Percentiles rank a stretch among this genome's conserved stretches.
phyloP scores from a whole-genome alignment of 1,140 invertebrate genomes.

The Drosophila lacteicornis region DNA sequence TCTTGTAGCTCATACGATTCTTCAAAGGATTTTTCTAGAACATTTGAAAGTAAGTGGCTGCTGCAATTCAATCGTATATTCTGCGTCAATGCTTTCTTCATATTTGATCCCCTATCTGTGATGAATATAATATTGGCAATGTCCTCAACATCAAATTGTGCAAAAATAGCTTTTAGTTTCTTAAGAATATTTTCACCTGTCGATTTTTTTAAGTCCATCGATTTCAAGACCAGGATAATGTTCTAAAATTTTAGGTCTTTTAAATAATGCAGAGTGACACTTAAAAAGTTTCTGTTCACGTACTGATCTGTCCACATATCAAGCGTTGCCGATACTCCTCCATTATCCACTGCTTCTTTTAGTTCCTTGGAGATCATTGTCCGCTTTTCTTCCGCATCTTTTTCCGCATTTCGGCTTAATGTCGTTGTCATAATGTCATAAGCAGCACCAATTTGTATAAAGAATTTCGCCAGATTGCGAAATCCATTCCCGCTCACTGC shows the following conservation, averaged over 20 bases:
- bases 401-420: conserved; percentile 10
- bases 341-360: too few species aligned
- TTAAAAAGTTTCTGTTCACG: too few species aligned
- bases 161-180: conserved; percentile 20
- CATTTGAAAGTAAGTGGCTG: conserved; percentile 34
- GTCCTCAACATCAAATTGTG: conserved; percentile 25
- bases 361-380: neutral
- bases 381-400: conserved; percentile 32
- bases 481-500: neutral
- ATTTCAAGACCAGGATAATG: conserved; percentile 19
- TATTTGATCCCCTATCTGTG: conserved; percentile 32
- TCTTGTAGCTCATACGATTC: conserved; percentile 12
- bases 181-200: neutral
- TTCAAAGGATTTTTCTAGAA: conserved; percentile 35
- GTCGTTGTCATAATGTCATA: conserved; percentile 9
- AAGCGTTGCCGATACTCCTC: too few species aligned
- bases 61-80: conserved; percentile 33
- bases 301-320: too few species aligned
- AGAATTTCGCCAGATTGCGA: conserved; percentile 14
- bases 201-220: conserved; percentile 10
- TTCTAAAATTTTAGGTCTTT: conserved; percentile 4
- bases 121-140: conserved; percentile 24
- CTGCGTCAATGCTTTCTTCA: conserved; percentile 30
- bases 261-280: conserved; percentile 11
- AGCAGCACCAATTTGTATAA: conserved; percentile 25